These are phyloP conservation scores for Callopanchax toddi DNA, from an alignment of 2,113 vertebrate genomes.

Conservation along the genomic window DNA sequence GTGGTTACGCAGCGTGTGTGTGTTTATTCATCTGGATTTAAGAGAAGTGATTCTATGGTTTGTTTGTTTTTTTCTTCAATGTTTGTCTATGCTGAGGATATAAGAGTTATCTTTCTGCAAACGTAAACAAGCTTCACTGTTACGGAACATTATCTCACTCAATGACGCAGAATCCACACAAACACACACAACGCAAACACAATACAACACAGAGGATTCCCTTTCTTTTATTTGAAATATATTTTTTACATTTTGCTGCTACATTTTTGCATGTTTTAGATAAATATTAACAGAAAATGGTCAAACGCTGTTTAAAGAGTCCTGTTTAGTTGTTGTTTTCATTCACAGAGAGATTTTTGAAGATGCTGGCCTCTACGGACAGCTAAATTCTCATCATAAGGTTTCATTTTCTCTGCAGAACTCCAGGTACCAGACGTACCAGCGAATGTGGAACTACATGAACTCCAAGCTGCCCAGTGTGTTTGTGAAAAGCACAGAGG, in stretches of 20 bases:
- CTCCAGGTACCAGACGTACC: constrained; percentile 91
- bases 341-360: not conserved
- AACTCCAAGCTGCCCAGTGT: constrained; percentile 93
- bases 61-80: constrained; percentile 47
- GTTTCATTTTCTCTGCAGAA: constrained; percentile 75
- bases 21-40: constrained; percentile 49
- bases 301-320: too few species aligned
- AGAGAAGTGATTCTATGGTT: constrained; percentile 45
- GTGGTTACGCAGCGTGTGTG: constrained; percentile 40
- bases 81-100: constrained; percentile 31
- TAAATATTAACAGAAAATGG: too few species aligned
- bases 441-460: constrained; percentile 98
- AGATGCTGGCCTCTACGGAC: not conserved
- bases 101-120: constrained; percentile 39
- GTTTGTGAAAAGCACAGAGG: constrained; percentile 94
- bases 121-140: constrained; percentile 43
- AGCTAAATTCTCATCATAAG: not conserved
- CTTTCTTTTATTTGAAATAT: constrained; percentile 16
- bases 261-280: not conserved
- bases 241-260: constrained; percentile 20
- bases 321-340: too few species aligned
- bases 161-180: constrained; percentile 40
- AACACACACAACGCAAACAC: constrained; percentile 3
- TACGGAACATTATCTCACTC: constrained; percentile 52
- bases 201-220: constrained; percentile 19